Conservation (phyloP, 1,140 invertebrate genomes). For the Zaprionus kolodkinae region DNA sequence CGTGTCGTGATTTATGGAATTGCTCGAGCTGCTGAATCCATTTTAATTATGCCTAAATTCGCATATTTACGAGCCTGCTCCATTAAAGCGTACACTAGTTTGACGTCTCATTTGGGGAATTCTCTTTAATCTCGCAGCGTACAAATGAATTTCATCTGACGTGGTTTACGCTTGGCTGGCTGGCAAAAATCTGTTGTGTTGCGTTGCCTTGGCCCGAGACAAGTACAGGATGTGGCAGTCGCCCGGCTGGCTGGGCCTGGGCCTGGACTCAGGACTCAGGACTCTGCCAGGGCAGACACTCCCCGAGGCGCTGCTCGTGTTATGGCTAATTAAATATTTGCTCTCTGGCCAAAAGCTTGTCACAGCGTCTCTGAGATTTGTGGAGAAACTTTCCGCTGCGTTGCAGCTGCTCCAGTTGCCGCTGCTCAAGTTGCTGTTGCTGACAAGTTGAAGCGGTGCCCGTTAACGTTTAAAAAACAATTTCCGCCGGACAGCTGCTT, state of each 20-base stretch:
- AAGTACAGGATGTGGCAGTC: too few species aligned
- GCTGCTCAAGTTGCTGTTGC: slow-evolving; percentile 25
- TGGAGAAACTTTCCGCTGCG: slow-evolving; percentile 34
- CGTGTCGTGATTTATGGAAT: slow-evolving; percentile 58
- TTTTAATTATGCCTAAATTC: slow-evolving; percentile 65
- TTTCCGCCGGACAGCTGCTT: slow-evolving; percentile 23
- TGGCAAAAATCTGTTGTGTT: slow-evolving; percentile 41
- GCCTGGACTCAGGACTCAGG: too few species aligned
- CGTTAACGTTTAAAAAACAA: slow-evolving; percentile 39
- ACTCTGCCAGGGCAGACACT: slow-evolving; percentile 1
- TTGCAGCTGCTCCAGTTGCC: slow-evolving; percentile 5
- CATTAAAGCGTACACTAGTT: slow-evolving; percentile 30
- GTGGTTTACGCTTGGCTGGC: slow-evolving; percentile 60
- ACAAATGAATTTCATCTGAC: slow-evolving; percentile 59
- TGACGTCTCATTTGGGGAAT: slow-evolving; percentile 55
- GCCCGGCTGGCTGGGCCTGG: not conserved
- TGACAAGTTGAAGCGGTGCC: slow-evolving; percentile 37
- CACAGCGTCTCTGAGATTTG: slow-evolving; percentile 52
- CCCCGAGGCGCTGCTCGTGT: slow-evolving; percentile 42
- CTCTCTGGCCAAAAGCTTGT: slow-evolving; percentile 56
- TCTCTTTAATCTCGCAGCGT: slow-evolving; percentile 53
- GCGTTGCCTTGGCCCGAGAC: slow-evolving; percentile 27
- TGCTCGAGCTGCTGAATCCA: slow-evolving; percentile 32
- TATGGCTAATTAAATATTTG: slow-evolving; percentile 76
- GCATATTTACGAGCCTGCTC: slow-evolving; percentile 56